Percentiles rank a stretch among this genome's conserved stretches.
These are phyloP conservation scores for Brachypalpus laphriformis DNA, from an alignment of 2,888 invertebrate genomes.

Conservation along the genomic window DNA sequence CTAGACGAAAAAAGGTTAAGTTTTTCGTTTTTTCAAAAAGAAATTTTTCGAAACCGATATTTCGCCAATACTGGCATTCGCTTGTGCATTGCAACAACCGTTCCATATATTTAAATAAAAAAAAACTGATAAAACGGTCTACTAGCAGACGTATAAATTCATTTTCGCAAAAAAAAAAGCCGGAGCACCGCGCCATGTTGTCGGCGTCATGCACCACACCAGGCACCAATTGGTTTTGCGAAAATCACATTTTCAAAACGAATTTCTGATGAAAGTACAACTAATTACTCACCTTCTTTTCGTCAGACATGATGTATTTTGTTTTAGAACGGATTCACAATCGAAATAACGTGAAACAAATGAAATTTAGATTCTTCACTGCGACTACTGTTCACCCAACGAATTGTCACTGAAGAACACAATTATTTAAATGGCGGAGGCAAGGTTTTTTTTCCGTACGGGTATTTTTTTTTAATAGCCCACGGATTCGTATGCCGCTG, in stretches of 20 bases:
- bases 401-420: constrained; percentile 73
- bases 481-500: constrained; percentile 58
- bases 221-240: constrained; percentile 46
- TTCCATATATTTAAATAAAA: background rate
- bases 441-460: constrained; percentile 50
- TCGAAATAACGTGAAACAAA: constrained; percentile 66
- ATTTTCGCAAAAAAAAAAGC: constrained; percentile 55
- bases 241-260: constrained; percentile 16
- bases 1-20: constrained; percentile 37
- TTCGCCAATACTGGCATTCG: background rate
- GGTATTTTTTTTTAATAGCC: constrained; percentile 39
- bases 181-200: constrained; percentile 77
- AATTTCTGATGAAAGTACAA: constrained; percentile 34
- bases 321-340: constrained; percentile 68
- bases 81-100: background rate
- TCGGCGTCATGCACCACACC: constrained; percentile 77
- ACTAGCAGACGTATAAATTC: background rate
- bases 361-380: constrained; percentile 62
- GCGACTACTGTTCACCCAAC: constrained; percentile 45
- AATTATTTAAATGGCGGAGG: constrained; percentile 75
- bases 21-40: background rate
- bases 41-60: background rate
- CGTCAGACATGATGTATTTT: constrained; percentile 77
- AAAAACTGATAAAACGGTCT: background rate
- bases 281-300: constrained; percentile 78